Conservation (phyloP, 2,888 invertebrate genomes). For the Zhuqinia jingwanae region DNA sequence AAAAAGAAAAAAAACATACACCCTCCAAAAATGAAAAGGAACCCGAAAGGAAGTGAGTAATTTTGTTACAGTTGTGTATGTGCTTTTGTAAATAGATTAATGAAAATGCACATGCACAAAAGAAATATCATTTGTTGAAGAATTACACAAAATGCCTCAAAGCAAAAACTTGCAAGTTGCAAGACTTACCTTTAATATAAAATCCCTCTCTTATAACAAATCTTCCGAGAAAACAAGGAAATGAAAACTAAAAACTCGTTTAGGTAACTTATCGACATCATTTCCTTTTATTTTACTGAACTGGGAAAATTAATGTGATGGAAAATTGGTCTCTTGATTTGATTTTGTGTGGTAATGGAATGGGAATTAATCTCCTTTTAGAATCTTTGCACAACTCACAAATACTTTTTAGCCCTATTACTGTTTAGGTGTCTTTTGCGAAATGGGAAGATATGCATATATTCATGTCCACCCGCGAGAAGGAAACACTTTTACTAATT, state of each 20-base stretch:
- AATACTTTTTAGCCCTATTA: slow-evolving; percentile 1
- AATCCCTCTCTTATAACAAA: not conserved
- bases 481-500: not conserved
- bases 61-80: no score
- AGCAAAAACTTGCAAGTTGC: not conserved
- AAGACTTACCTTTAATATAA: slow-evolving; percentile 25
- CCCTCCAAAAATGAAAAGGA: no score
- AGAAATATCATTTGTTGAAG: not conserved
- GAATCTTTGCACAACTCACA: not conserved
- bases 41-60: no score
- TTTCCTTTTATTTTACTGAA: slow-evolving; percentile 27
- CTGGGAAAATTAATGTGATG: slow-evolving; percentile 30
- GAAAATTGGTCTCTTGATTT: slow-evolving; percentile 34
- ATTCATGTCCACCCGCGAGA: not conserved
- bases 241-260: slow-evolving; percentile 1
- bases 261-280: slow-evolving; percentile 34
- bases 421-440: not conserved
- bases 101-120: not conserved
- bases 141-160: not conserved
- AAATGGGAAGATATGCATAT: not conserved
- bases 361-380: slow-evolving; percentile 32
- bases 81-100: not conserved
- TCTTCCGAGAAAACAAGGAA: not conserved
- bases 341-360: slow-evolving; percentile 41
- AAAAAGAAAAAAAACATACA: no score